Conservation (phyloP, 2,797 vertebrate genomes). For the Morus bassanus region DNA sequence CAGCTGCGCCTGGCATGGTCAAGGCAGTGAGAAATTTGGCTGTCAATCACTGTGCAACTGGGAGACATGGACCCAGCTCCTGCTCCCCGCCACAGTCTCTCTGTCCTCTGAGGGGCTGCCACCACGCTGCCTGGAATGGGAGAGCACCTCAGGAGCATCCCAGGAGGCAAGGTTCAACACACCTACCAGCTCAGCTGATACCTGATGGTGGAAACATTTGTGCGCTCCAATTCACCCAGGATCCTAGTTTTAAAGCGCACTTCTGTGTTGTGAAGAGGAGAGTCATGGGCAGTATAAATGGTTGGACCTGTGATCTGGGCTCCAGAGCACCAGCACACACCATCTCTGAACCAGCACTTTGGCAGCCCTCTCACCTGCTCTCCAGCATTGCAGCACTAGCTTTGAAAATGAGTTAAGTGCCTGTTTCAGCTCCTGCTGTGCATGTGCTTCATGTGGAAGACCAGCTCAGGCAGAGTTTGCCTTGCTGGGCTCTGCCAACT, state of each 20-base stretch:
- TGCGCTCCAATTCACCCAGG: neutral
- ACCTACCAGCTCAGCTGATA: neutral
- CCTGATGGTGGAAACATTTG: neutral
- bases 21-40: neutral
- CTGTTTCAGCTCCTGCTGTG: neutral
- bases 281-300: neutral
- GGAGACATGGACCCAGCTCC: neutral
- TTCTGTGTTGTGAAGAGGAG: neutral
- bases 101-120: neutral
- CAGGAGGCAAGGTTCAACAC: neutral
- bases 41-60: neutral
- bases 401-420: neutral
- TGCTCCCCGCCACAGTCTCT: neutral
- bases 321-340: neutral
- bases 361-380: neutral
- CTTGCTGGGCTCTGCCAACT: neutral
- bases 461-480: neutral
- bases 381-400: neutral
- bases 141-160: neutral
- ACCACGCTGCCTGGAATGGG: neutral
- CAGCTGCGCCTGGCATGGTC: rapidly evolving
- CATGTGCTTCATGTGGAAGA: neutral
- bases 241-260: neutral
- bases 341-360: rapidly evolving
- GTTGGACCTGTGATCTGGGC: neutral